Evolutionary conservation across 2,113 vertebrate species (phyloP).

Genomic region (Thermophis baileyi): DNA sequence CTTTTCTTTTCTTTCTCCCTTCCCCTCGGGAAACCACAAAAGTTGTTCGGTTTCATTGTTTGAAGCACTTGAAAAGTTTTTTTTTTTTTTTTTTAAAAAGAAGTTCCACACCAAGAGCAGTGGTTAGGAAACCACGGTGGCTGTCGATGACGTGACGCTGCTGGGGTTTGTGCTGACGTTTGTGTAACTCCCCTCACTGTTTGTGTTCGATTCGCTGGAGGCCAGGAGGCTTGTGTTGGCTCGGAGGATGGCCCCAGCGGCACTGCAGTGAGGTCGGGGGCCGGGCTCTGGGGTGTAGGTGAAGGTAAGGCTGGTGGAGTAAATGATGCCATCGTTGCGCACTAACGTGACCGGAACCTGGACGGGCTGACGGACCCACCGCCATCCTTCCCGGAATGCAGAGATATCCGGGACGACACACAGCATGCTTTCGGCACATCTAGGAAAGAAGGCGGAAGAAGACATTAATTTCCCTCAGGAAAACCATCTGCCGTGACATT

Average conservation of each 20-base stretch:
- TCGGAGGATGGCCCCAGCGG: constrained; percentile 94
- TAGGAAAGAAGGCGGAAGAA: constrained; percentile 53
- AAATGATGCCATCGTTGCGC: constrained; percentile 96
- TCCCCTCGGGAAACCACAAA: constrained; percentile 81
- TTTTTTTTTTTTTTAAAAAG: constrained; percentile 10
- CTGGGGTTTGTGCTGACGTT: constrained; percentile 81
- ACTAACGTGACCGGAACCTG: constrained; percentile 99
- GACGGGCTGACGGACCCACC: constrained; percentile 97
- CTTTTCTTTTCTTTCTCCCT: neutral
- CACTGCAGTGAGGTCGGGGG: constrained; percentile 94
- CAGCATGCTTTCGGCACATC: constrained; percentile 97
- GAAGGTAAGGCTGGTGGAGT: constrained; percentile 98
- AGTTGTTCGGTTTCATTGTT: constrained; percentile 73
- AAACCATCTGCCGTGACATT: too few relatives aligned
- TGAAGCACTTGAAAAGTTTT: constrained; percentile 72
- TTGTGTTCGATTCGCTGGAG: constrained; percentile 76
- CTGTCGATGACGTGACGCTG: constrained; percentile 88
- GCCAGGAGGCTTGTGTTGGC: constrained; percentile 85
- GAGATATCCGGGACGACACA: constrained; percentile 99
- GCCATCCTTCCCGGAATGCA: constrained; percentile 97
- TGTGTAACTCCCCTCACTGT: constrained; percentile 81
- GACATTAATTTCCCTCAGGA: neutral
- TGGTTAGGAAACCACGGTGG: constrained; percentile 95
- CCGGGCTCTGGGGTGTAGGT: constrained; percentile 98
- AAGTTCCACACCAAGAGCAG: constrained; percentile 63